Percentiles rank a stretch among this genome's conserved stretches.
These are phyloP conservation scores for Physeter macrocephalus DNA, from an alignment of 2,113 vertebrate species.

Conservation along the genomic window DNA sequence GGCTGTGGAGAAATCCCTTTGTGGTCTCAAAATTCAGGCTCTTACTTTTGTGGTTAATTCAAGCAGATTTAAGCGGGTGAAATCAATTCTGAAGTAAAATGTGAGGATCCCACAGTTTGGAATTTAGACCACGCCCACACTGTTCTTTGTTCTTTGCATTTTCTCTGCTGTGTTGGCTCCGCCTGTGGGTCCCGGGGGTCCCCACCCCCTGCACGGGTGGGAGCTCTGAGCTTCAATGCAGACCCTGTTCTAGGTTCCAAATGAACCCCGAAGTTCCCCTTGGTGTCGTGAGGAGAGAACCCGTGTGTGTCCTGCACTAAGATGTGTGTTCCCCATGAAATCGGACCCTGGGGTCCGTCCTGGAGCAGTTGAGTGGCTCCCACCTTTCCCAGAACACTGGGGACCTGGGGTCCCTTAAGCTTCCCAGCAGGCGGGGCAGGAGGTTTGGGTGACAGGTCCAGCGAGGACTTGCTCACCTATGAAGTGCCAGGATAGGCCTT, in stretches of 20 bases:
- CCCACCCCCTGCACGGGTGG: accelerated
- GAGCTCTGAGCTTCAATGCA: accelerated
- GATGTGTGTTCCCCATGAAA: accelerated
- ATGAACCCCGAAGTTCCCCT: background rate
- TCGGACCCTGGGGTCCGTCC: background rate
- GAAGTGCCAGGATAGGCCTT: background rate
- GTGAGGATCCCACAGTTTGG: accelerated
- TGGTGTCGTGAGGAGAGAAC: background rate
- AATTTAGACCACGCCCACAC: accelerated
- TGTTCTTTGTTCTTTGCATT: no score
- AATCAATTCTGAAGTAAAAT: accelerated
- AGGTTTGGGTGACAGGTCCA: accelerated
- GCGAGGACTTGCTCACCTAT: background rate
- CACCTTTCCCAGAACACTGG: accelerated
- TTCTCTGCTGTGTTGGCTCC: accelerated
- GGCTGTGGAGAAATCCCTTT: accelerated
- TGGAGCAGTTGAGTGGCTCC: accelerated
- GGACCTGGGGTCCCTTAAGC: background rate
- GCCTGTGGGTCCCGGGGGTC: no score
- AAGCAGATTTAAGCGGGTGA: no score
- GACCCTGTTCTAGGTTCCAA: background rate
- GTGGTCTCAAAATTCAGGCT: accelerated
- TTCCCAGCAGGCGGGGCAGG: background rate
- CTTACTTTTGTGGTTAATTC: background rate
- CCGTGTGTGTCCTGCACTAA: background rate